phyloP scores from a whole-genome alignment of 2,888 invertebrate genomes.

The Folsomia candida region DNA sequence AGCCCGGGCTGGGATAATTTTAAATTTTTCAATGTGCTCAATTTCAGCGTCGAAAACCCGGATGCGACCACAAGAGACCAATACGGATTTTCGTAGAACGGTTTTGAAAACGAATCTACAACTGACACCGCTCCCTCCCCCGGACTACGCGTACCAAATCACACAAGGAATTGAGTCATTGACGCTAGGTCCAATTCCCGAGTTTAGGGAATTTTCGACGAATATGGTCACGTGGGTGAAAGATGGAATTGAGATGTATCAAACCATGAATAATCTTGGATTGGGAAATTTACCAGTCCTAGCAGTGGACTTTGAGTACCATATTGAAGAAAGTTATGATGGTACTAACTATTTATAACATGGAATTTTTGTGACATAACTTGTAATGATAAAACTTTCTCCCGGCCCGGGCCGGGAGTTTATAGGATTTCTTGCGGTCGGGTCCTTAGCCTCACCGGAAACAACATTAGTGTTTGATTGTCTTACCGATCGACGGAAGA shows the following conservation, averaged over 20 bases:
- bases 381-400: neutral
- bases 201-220: neutral
- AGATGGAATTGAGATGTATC: neutral
- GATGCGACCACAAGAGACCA: neutral
- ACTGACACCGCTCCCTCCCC: neutral
- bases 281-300: neutral
- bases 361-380: neutral
- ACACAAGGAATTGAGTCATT: neutral
- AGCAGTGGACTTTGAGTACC: constrained; percentile 3
- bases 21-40: no score
- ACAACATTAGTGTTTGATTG: neutral
- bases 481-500: neutral
- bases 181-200: neutral
- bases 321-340: neutral
- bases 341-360: neutral
- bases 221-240: neutral
- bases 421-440: neutral
- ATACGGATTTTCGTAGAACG: neutral
- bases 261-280: neutral
- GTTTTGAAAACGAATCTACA: neutral
- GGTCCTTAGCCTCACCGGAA: neutral
- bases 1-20: no score
- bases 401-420: neutral
- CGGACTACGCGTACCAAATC: neutral
- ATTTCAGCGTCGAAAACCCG: no score